These are phyloP conservation scores for Fabriciana adippe DNA, from an alignment of 2,888 invertebrate species.

Conservation along the genomic window DNA sequence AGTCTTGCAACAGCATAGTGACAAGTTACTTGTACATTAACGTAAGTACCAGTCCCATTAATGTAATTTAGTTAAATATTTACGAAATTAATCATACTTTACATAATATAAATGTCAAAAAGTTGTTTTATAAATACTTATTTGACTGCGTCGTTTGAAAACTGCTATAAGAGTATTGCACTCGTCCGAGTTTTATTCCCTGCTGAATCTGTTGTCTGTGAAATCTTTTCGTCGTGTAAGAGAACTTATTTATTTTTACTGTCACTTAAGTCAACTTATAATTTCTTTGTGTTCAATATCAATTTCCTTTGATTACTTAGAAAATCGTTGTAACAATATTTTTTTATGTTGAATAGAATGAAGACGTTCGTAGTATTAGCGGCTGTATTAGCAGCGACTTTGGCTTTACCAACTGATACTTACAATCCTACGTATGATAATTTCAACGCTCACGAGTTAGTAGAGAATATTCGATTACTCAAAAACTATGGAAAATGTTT, in stretches of 20 bases:
- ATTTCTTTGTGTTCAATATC: too few relatives aligned
- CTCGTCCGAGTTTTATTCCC: not conserved
- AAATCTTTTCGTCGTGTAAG: too few relatives aligned
- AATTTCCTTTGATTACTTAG: not conserved
- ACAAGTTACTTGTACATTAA: constrained; percentile 47
- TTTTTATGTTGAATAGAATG: constrained; percentile 41
- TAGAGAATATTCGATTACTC: constrained; percentile 84
- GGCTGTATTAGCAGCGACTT: constrained; percentile 49
- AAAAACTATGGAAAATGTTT: constrained; percentile 87
- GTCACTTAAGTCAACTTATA: too few relatives aligned
- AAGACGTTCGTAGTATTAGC: constrained; percentile 41
- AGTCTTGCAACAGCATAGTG: constrained; percentile 50
- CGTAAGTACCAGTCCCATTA: constrained; percentile 21
- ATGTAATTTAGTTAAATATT: not conserved
- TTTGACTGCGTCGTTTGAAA: not conserved
- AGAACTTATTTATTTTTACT: too few relatives aligned
- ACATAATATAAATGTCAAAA: not conserved
- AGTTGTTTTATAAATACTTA: not conserved
- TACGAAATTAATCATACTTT: not conserved
- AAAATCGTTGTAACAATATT: not conserved
- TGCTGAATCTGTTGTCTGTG: not conserved
- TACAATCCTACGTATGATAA: constrained; percentile 87
- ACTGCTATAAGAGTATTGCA: not conserved
- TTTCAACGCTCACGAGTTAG: constrained; percentile 85
- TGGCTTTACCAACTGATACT: constrained; percentile 63